Evolutionary conservation across 2,888 invertebrate species (phyloP).

Genomic region (Perithous albicinctus): DNA sequence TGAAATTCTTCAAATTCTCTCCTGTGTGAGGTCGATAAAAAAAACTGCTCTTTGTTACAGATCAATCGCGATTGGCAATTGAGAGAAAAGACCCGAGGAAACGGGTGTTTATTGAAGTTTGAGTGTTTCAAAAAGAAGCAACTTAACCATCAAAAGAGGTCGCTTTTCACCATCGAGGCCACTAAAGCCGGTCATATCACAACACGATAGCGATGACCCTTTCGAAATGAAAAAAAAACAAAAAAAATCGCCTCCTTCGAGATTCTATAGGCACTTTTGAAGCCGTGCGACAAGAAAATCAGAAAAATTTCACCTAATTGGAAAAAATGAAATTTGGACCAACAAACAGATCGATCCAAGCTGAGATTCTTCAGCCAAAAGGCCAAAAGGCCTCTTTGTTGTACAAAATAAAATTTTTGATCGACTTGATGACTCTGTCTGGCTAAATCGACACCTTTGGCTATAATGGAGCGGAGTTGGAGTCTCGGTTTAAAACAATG

Average conservation of each 20-base stretch:
- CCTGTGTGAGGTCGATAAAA: not conserved
- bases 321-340: not conserved
- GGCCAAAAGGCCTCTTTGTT: not conserved
- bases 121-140: not conserved
- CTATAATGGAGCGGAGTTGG: not conserved
- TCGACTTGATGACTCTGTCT: not conserved
- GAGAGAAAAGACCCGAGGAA: not conserved
- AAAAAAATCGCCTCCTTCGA: not conserved
- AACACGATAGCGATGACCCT: too few species aligned
- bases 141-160: not conserved
- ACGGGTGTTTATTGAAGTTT: not conserved
- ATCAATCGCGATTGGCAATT: not conserved
- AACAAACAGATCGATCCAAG: not conserved
- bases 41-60: not conserved
- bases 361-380: not conserved
- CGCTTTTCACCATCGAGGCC: not conserved
- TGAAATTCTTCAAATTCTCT: not conserved
- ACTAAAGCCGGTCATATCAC: not conserved
- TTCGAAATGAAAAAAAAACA: not conserved
- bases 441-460: not conserved
- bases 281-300: not conserved
- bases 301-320: not conserved
- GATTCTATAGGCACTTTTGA: not conserved
- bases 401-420: not conserved
- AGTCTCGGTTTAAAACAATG: not conserved